These are phyloP conservation scores for Copidosoma floridanum DNA, from an alignment of 1,140 invertebrate species.

Conservation along the genomic window DNA sequence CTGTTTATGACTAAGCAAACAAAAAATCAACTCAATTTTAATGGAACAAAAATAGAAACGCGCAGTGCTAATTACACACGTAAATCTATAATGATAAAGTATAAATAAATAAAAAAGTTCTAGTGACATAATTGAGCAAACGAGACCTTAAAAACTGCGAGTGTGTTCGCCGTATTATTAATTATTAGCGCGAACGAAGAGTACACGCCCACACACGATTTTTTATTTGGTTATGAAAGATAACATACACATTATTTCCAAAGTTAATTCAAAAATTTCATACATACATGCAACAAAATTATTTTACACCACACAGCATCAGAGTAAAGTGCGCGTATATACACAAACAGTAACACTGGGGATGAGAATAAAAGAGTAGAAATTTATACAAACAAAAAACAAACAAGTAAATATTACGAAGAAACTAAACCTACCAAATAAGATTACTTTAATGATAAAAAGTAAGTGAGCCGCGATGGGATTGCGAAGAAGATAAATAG, in stretches of 20 bases:
- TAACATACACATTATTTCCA: too few species aligned
- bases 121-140: conserved; percentile 46
- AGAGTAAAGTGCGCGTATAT: too few species aligned
- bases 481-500: too few species aligned
- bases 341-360: conserved; percentile 6
- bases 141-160: conserved; percentile 1
- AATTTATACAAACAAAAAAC: conserved; percentile 4
- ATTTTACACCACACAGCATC: too few species aligned
- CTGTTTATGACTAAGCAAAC: conserved; percentile 44
- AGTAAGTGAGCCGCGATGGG: conserved; percentile 35
- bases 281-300: too few species aligned
- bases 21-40: conserved; percentile 30
- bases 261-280: too few species aligned
- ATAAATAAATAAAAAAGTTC: conserved; percentile 47
- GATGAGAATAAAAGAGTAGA: conserved; percentile 11
- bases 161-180: background rate
- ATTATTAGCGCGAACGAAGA: background rate
- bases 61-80: conserved; percentile 24
- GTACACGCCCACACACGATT: background rate
- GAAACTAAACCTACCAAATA: too few species aligned
- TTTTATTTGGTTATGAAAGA: background rate
- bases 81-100: conserved; percentile 31
- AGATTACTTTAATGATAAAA: too few species aligned
- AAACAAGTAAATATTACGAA: conserved; percentile 3
- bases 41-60: conserved; percentile 1